These are phyloP conservation scores for Drosophila sproati DNA, from an alignment of 1,140 invertebrate genomes.

Conservation along the genomic window DNA sequence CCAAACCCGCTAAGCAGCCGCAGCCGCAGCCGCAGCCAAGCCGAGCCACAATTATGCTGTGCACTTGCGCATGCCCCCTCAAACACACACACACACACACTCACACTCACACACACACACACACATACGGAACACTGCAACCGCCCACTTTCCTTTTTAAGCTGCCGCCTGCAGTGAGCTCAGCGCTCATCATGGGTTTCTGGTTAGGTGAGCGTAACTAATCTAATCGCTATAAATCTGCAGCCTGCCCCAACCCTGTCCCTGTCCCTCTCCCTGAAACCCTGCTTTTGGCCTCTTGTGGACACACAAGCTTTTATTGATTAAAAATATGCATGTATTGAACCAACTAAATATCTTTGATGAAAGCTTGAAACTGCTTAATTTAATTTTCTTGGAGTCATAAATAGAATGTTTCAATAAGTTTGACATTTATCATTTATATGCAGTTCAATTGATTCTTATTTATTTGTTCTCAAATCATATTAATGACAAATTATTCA, in stretches of 20 bases:
- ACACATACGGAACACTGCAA: neutral
- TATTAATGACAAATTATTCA: too few species aligned
- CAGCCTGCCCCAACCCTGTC: neutral
- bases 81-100: neutral
- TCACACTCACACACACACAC: neutral
- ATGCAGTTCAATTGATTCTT: too few species aligned
- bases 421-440: too few species aligned
- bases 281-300: too few species aligned
- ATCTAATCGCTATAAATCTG: conserved; percentile 64
- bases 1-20: conserved; percentile 2
- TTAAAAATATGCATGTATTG: too few species aligned
- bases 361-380: too few species aligned
- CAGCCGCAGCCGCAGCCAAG: conserved; percentile 22
- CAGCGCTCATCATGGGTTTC: conserved; percentile 28
- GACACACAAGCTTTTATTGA: too few species aligned
- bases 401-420: too few species aligned
- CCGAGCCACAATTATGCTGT: conserved; percentile 53
- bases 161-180: conserved; percentile 51
- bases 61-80: conserved; percentile 28
- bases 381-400: too few species aligned
- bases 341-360: too few species aligned
- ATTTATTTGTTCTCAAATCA: too few species aligned
- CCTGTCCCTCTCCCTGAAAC: neutral
- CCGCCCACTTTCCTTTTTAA: conserved; percentile 76
- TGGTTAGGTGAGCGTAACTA: conserved; percentile 68